phyloP scores from a whole-genome alignment of 2,888 invertebrate species.

The Chloroclysta siterata region DNA sequence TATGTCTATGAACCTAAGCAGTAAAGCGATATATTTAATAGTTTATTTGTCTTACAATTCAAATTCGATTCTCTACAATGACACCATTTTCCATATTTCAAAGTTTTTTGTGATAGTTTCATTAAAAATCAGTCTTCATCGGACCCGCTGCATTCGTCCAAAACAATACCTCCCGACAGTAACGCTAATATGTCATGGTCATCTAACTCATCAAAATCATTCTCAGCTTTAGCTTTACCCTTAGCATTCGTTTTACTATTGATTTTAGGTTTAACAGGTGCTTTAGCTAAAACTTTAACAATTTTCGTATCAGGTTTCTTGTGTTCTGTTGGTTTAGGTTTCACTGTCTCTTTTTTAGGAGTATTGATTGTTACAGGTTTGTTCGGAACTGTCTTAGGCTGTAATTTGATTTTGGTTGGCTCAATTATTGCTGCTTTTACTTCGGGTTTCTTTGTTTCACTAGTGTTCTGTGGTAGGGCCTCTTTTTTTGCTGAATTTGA shows the following conservation, averaged over 20 bases:
- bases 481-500: slow-evolving; percentile 7
- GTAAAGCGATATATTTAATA: too few relatives aligned
- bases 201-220: slow-evolving; percentile 65
- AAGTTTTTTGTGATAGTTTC: neutral
- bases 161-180: slow-evolving; percentile 68
- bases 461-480: neutral
- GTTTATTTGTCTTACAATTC: too few relatives aligned
- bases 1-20: too few relatives aligned
- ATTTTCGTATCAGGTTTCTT: slow-evolving; percentile 10
- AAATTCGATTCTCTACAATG: too few relatives aligned
- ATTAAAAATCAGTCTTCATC: slow-evolving; percentile 54
- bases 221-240: slow-evolving; percentile 30
- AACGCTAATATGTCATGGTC: slow-evolving; percentile 70
- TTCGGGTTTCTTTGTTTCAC: slow-evolving; percentile 15
- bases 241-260: slow-evolving; percentile 16
- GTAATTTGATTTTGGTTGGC: slow-evolving; percentile 3
- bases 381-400: slow-evolving; percentile 17
- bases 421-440: slow-evolving; percentile 11
- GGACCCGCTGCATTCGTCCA: slow-evolving; percentile 72
- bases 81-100: neutral
- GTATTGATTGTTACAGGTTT: slow-evolving; percentile 3
- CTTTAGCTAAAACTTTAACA: slow-evolving; percentile 9
- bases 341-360: slow-evolving; percentile 5
- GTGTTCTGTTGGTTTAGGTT: slow-evolving; percentile 7
- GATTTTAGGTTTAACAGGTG: slow-evolving; percentile 4